Evolutionary conservation across 2,113 vertebrate species (phyloP).

Genomic region (Cebus imitator): DNA sequence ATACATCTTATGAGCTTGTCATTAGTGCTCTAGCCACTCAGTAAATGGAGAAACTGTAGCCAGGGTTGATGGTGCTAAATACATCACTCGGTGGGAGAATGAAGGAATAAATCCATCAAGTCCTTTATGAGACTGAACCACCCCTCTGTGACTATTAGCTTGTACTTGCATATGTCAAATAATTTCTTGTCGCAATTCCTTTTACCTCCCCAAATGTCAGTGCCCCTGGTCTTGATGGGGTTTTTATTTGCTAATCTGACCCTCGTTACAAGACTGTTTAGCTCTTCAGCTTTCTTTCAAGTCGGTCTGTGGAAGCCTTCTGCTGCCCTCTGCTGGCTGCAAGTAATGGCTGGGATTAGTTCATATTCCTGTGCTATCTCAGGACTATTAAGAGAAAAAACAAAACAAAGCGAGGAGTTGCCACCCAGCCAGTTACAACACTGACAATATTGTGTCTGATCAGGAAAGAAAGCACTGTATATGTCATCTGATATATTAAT

Average conservation of each 20-base stretch:
- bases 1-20: background rate
- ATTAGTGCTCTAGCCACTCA: background rate
- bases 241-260: constrained; percentile 47
- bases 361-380: background rate
- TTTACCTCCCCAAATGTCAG: background rate
- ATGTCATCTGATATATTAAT: background rate
- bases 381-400: background rate
- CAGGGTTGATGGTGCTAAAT: background rate
- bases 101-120: constrained; percentile 29
- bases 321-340: constrained; percentile 61
- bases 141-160: background rate
- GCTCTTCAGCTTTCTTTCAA: background rate
- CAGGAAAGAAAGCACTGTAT: rapidly evolving
- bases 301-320: background rate
- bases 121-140: background rate
- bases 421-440: background rate
- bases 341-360: rapidly evolving
- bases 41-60: background rate
- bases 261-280: background rate
- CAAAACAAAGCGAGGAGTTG: background rate
- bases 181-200: background rate
- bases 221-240: background rate
- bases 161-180: background rate
- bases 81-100: background rate
- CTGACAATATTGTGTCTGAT: too few species aligned